Evolutionary conservation across 1,140 invertebrate genomes (phyloP), one percentile per base, ranked within the genome.

Genomic region (Ceratina japonica): DNA sequence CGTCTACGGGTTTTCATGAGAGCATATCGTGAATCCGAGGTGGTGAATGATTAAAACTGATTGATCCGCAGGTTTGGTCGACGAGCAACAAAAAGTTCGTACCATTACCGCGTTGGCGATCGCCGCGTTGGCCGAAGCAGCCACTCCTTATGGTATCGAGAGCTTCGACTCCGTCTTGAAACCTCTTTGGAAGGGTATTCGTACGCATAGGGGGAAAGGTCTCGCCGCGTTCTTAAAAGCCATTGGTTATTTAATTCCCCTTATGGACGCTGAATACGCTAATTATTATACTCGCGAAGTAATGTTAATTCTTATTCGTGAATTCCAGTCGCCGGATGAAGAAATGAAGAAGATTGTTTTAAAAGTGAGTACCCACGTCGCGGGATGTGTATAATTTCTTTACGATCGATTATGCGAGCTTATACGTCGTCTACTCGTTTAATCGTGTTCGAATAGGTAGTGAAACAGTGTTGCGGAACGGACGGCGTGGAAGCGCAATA

Each of bases 281-380:
- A 99, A 99, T 91, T 99, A 99, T 92, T 99, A 99, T 91, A 99
- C 99, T 18, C 95, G 98, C 82, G 99, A 99, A 96, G 99, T 99
- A 87, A 99, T 99, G 99, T 94, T 99, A 89, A 99, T 99, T 92
- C 93, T 99, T 10, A 99, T 99, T 89, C 95, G 99, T 92, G 99
- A 99, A 93, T 99, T 99, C 91, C 98, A 99, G 91, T 99, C 98
- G 63, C 99, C 99, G 3, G 99, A 99, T 93, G 99, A 99, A 93
- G 99, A 99, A 95, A 99, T 99, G 99, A 99, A 99, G 91, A 99
- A 99, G 91, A 99, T 99, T 93, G 99, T 99, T 1, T 94, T 99
- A 56, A 99, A 99, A 94, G 97, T 97, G 72, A 85, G 27, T 20
- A 61, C n/a, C n/a, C n/a, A n/a, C n/a, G n/a, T n/a, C n/a, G n/a